These are phyloP conservation scores for Takifugu bimaculatus DNA, from an alignment of 2,113 vertebrate species.

Conservation along the genomic window DNA sequence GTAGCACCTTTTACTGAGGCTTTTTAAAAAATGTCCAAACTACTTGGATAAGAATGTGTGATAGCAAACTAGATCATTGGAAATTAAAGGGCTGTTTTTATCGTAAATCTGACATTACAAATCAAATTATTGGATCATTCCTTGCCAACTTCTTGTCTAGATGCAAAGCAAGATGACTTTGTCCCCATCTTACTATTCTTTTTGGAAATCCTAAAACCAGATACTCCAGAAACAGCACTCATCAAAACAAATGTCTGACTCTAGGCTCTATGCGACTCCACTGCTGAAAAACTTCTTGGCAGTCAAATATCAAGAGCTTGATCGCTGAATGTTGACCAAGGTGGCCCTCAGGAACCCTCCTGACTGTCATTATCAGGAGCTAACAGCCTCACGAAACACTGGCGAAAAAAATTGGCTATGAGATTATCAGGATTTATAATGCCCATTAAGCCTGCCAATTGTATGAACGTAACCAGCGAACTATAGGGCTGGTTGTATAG, in stretches of 20 bases:
- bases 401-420: slow-evolving; percentile 16
- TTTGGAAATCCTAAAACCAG: too few species aligned
- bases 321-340: slow-evolving; percentile 15
- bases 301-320: slow-evolving; percentile 22
- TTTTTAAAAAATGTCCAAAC: too few species aligned
- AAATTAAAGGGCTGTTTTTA: neutral
- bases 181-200: too few species aligned
- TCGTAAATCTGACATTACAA: too few species aligned
- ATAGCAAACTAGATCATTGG: neutral
- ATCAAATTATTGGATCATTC: too few species aligned
- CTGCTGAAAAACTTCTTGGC: neutral
- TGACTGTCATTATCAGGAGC: slow-evolving; percentile 37
- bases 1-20: slow-evolving; percentile 3
- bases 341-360: slow-evolving; percentile 2
- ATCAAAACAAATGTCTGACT: too few species aligned
- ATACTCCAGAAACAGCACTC: too few species aligned
- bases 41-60: too few species aligned
- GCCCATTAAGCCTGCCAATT: slow-evolving; percentile 27
- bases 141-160: too few species aligned
- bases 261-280: too few species aligned
- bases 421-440: slow-evolving; percentile 23
- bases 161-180: too few species aligned
- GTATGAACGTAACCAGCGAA: slow-evolving; percentile 20
- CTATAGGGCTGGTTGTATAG: slow-evolving; percentile 38
- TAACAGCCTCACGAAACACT: slow-evolving; percentile 11